Evolutionary conservation across 2,888 invertebrate species (phyloP).

Genomic region (Endotricha flammealis): DNA sequence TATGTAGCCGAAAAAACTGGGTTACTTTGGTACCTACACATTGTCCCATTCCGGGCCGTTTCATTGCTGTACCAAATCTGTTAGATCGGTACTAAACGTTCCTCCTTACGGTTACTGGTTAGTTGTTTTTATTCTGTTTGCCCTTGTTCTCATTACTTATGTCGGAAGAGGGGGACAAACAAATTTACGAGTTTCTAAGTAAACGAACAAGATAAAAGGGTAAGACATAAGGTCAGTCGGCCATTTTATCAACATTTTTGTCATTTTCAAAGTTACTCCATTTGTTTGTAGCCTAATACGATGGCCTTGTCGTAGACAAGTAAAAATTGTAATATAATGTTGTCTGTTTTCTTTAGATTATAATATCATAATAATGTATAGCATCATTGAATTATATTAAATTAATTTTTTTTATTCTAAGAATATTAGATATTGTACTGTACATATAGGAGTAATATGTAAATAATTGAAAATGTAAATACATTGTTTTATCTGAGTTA

Average conservation of each 20-base stretch:
- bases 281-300: slow-evolving; percentile 12
- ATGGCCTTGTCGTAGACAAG: slow-evolving; percentile 39
- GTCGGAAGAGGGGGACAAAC: slow-evolving; percentile 24
- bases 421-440: slow-evolving; percentile 23
- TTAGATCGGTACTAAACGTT: slow-evolving; percentile 32
- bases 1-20: slow-evolving; percentile 5
- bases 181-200: slow-evolving; percentile 32
- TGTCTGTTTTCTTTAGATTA: slow-evolving; percentile 34
- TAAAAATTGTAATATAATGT: slow-evolving; percentile 34
- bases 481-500: slow-evolving; percentile 33
- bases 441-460: slow-evolving; percentile 23
- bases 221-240: slow-evolving; percentile 17
- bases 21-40: slow-evolving; percentile 11
- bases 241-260: slow-evolving; percentile 12
- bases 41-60: slow-evolving; percentile 30
- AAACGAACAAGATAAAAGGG: slow-evolving; percentile 27
- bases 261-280: slow-evolving; percentile 11
- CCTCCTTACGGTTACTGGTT: slow-evolving; percentile 27
- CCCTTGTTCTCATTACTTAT: slow-evolving; percentile 25
- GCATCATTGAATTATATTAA: slow-evolving; percentile 14
- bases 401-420: slow-evolving; percentile 14
- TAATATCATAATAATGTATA: slow-evolving; percentile 24
- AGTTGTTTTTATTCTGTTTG: slow-evolving; percentile 26
- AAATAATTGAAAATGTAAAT: slow-evolving; percentile 35
- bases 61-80: slow-evolving; percentile 26